Conservation (phyloP, 2,113 vertebrate species). For the Raphicerus campestris region DNA sequence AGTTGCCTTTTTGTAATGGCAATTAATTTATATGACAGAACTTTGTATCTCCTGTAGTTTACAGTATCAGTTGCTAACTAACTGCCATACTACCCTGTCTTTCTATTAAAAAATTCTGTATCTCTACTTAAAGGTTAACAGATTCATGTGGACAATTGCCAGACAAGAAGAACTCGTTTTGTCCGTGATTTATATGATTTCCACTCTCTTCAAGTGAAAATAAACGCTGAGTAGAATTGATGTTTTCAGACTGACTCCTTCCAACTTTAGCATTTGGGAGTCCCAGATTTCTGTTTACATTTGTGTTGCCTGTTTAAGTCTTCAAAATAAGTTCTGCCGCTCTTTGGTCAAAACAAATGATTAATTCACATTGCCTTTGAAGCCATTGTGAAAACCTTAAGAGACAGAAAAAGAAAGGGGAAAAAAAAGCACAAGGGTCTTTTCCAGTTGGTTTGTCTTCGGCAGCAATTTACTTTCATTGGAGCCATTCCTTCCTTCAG, state of each 20-base stretch:
- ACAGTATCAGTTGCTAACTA: constrained; percentile 77
- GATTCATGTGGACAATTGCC: constrained; percentile 71
- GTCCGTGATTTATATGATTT: constrained; percentile 82
- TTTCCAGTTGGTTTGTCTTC: constrained; percentile 45
- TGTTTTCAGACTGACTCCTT: constrained; percentile 70
- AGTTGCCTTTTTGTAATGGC: constrained; percentile 86
- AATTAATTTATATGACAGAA: constrained; percentile 85
- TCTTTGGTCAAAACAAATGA: constrained; percentile 50
- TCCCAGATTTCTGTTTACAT: constrained; percentile 31
- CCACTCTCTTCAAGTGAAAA: constrained; percentile 78
- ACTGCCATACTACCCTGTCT: constrained; percentile 79
- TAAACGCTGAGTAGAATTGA: constrained; percentile 79
- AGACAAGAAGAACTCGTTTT: constrained; percentile 74
- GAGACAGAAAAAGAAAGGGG: background rate
- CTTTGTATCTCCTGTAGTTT: constrained; percentile 82
- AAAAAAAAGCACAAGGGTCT: background rate
- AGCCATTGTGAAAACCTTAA: constrained; percentile 4
- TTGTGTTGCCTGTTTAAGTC: constrained; percentile 43
- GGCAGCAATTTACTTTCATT: background rate
- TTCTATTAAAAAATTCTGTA: constrained; percentile 80
- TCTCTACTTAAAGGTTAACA: constrained; percentile 71
- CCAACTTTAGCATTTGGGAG: constrained; percentile 34
- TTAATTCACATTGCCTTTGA: background rate
- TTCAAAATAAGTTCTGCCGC: constrained; percentile 53
- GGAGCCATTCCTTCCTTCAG: background rate